Evolutionary conservation across 2,797 vertebrate genomes (phyloP).

Genomic region (Pseudotriccus pelzelni): DNA sequence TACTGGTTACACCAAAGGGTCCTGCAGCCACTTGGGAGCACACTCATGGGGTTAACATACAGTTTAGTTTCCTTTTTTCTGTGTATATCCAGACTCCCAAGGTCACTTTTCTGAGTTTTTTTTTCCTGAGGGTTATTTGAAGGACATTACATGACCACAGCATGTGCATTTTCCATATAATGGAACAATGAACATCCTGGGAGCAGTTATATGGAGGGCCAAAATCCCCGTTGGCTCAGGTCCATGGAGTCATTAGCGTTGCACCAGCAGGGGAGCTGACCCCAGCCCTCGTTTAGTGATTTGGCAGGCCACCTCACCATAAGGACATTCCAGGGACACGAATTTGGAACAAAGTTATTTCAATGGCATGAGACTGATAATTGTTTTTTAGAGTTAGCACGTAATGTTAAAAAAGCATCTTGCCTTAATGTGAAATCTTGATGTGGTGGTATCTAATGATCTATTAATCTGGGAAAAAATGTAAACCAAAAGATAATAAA

Average conservation of each 20-base stretch:
- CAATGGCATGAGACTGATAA: not conserved
- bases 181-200: not conserved
- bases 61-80: not conserved
- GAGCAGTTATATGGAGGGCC: not conserved
- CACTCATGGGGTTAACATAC: not conserved
- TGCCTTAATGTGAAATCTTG: slow-evolving; percentile 12
- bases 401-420: slow-evolving; percentile 21
- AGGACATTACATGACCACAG: not conserved
- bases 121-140: not conserved
- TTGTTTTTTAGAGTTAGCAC: slow-evolving; percentile 30
- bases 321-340: not conserved
- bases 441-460: slow-evolving; percentile 19
- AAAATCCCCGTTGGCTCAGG: not conserved
- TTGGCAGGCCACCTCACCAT: not conserved
- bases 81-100: not conserved
- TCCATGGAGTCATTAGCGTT: not conserved
- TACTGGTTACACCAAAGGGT: not conserved
- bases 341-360: slow-evolving; percentile 17
- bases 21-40: not conserved
- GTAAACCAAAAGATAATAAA: slow-evolving; percentile 61
- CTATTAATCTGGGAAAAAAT: slow-evolving; percentile 52
- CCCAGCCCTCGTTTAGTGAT: not conserved
- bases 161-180: not conserved
- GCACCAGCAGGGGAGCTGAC: not conserved
- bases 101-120: not conserved